These are phyloP conservation scores for Bruchidius siliquastri DNA, from an alignment of 2,888 invertebrate species.

Conservation along the genomic window DNA sequence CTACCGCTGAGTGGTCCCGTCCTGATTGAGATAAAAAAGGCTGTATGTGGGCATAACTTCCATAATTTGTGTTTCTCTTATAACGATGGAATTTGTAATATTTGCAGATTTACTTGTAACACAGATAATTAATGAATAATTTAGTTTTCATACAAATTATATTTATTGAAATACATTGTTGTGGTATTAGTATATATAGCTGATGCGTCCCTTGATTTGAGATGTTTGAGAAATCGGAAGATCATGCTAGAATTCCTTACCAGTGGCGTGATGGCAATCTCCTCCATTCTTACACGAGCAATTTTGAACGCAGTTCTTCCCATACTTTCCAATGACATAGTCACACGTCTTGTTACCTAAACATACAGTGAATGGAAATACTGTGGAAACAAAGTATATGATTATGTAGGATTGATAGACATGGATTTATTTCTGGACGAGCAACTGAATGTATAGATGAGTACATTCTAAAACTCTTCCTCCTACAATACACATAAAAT, in stretches of 20 bases:
- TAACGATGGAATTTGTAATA: slow-evolving; percentile 28
- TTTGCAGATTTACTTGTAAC: slow-evolving; percentile 21
- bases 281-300: slow-evolving; percentile 84
- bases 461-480: no score
- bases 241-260: slow-evolving; percentile 40
- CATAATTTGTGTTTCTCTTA: slow-evolving; percentile 38
- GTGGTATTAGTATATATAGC: no score
- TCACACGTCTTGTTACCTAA: slow-evolving; percentile 75
- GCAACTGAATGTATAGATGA: no score
- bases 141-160: not conserved
- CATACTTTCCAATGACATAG: slow-evolving; percentile 72
- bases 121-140: not conserved
- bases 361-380: no score
- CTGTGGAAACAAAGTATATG: slow-evolving; percentile 3
- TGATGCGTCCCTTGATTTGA: no score
- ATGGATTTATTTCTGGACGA: no score
- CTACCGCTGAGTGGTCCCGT: slow-evolving; percentile 34
- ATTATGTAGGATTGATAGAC: no score
- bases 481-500: slow-evolving; percentile 46
- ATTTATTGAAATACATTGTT: no score
- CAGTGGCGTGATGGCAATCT: slow-evolving; percentile 85
- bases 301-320: slow-evolving; percentile 65
- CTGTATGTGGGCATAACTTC: slow-evolving; percentile 37
- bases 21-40: slow-evolving; percentile 28
- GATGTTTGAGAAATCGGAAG: no score